Evolutionary conservation across 1,140 invertebrate species (phyloP), one percentile per base, ranked within the genome.

Genomic region (Drosophila mauritiana): DNA sequence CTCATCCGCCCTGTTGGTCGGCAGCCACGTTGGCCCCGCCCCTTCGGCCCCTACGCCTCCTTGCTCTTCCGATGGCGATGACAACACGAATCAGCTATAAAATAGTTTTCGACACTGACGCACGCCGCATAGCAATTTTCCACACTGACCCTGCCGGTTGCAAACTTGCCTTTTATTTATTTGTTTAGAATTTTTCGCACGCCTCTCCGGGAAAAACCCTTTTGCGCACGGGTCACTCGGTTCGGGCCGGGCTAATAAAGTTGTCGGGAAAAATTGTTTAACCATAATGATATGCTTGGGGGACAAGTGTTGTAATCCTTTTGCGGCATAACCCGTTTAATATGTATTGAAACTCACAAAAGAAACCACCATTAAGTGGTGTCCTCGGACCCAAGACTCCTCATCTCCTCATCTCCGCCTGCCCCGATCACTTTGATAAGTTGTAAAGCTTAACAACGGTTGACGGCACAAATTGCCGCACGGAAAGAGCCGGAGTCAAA

Each of bases 321-420:
- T 84, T 89, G 79, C 78, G 76, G 80, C 83, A 89, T 88, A 89
- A 84, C 80, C 84, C 84, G 83, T 90, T 88, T 88, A 89, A 88
- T 86, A 86, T 86, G 79, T 88, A 88, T 88, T 77, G 83, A 88
- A 85, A 86, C 88, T 83, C 63, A 79, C 78, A 79, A 88, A 79
- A 76, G 80, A 59, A 63, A 80, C 68, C 73, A 80, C 82, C 77
- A 90, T 80, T 86, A 88, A 83, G 84, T 79, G 79, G 75, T 68
- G 78, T 75, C 78, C 65, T 61, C 65, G 49, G 42, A 45, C 34
- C 56, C 42, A 7, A 8, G 6, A 8, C 40, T 39, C 13, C 37
- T 7, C 40, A 42, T 2, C 40, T 39, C 13, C 37, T 7, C 40
- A 42, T 2, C 40, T 10, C n/a, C 42, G 42, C 1, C 58, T 63